Percentiles rank a stretch among this genome's conserved stretches.
Conservation (phyloP, 23 tunicate genomes). For the Diplosoma virens region DNA sequence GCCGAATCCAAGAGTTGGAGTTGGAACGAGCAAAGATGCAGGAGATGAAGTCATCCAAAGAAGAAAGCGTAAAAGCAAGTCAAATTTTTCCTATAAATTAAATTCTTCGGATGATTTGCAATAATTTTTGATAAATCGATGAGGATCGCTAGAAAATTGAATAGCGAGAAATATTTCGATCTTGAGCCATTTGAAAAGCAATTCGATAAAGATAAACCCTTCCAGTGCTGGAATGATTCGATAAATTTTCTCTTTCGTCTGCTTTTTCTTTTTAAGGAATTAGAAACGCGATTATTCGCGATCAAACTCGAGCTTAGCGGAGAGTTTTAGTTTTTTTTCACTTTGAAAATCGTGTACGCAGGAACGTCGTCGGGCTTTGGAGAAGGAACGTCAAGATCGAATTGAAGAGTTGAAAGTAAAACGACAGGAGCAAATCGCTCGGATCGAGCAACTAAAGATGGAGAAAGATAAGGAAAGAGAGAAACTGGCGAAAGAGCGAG, state of each 20-base stretch:
- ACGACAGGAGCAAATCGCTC: slow-evolving; percentile 77
- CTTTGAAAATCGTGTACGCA: too few relatives aligned
- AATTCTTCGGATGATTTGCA: too few relatives aligned
- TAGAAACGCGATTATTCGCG: too few relatives aligned
- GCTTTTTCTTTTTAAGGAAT: background rate
- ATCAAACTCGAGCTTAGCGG: too few relatives aligned
- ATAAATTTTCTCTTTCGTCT: background rate
- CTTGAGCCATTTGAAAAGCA: too few relatives aligned
- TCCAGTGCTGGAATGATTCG: too few relatives aligned
- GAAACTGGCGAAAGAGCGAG: slow-evolving; percentile 80
- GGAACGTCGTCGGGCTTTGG: slow-evolving; percentile 81
- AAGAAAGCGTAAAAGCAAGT: slow-evolving; percentile 80
- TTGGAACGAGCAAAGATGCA: slow-evolving; percentile 60
- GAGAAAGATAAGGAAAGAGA: slow-evolving; percentile 88
- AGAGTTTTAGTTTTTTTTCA: too few relatives aligned
- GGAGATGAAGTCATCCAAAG: slow-evolving; percentile 77
- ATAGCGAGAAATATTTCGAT: too few relatives aligned
- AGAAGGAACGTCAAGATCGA: slow-evolving; percentile 84
- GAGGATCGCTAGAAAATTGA: too few relatives aligned
- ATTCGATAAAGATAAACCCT: too few relatives aligned
- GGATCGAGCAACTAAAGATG: slow-evolving; percentile 73
- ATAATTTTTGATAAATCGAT: too few relatives aligned
- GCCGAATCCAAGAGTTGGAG: slow-evolving; percentile 72
- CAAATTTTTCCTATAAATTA: background rate
- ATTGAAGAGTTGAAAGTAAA: slow-evolving; percentile 73